Evolutionary conservation across 2,113 vertebrate genomes (phyloP).

Genomic region (Hymenochirus boettgeri): DNA sequence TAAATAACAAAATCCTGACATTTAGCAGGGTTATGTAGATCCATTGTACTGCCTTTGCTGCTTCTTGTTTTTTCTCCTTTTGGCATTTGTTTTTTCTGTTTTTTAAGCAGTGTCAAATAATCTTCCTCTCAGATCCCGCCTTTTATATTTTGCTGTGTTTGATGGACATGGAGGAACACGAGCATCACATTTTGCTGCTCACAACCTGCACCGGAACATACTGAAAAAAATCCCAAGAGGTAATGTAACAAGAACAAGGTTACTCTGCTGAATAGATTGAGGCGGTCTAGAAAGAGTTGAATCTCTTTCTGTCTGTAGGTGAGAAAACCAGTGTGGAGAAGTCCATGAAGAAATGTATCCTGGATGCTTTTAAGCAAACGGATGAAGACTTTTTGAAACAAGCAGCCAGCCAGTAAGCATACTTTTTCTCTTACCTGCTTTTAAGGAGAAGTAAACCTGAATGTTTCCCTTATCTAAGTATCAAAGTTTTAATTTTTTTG

Average conservation of each 20-base stretch:
- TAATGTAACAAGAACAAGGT: constrained; percentile 49
- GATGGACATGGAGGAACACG: constrained; percentile 88
- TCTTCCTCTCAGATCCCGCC: constrained; percentile 63
- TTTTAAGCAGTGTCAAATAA: too few relatives aligned
- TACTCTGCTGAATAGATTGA: too few relatives aligned
- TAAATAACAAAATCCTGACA: too few relatives aligned
- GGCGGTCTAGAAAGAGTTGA: too few relatives aligned
- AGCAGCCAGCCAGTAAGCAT: constrained; percentile 92
- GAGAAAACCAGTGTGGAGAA: constrained; percentile 80
- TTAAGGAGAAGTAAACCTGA: too few relatives aligned
- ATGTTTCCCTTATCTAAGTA: too few relatives aligned
- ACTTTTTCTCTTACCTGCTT: background rate
- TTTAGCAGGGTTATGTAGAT: too few relatives aligned
- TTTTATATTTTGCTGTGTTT: constrained; percentile 90
- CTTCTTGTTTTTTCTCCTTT: too few relatives aligned
- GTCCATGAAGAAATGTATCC: constrained; percentile 82
- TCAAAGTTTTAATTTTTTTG: too few relatives aligned
- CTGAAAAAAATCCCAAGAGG: constrained; percentile 86
- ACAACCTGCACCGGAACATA: constrained; percentile 85
- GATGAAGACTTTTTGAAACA: constrained; percentile 94
- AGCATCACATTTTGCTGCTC: constrained; percentile 86
- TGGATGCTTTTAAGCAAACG: constrained; percentile 88
- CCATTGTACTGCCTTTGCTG: too few relatives aligned
- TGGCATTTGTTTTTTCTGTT: background rate
- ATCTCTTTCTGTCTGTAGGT: constrained; percentile 56